A percentile compares a stretch with the other conserved stretches of the same genome.
Evolutionary conservation across 2,797 vertebrate genomes (phyloP).

Genomic region (Enteromius thamalakanensis): DNA sequence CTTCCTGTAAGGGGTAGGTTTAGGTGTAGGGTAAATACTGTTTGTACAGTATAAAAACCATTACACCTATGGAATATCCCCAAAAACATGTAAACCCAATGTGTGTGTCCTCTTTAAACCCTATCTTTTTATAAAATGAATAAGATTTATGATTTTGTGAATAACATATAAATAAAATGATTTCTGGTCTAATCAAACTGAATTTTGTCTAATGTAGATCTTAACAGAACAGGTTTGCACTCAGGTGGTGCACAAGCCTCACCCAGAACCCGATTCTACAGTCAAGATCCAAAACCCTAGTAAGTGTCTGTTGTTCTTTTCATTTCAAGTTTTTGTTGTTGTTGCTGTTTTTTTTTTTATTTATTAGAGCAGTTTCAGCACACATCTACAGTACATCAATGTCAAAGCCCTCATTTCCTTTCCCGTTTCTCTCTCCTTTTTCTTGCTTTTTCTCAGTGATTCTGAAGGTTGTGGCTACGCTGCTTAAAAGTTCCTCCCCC

Average conservation of each 20-base stretch:
- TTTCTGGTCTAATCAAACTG: background rate
- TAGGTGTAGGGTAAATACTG: no score
- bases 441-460: conserved; percentile 84
- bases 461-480: conserved; percentile 96
- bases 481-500: conserved; percentile 94
- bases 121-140: background rate
- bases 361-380: background rate
- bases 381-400: background rate
- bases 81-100: no score
- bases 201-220: conserved; percentile 77
- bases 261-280: conserved; percentile 96
- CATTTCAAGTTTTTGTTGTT: background rate
- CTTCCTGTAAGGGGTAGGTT: no score
- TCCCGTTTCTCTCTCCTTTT: background rate
- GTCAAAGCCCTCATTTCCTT: background rate
- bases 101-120: background rate
- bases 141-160: background rate
- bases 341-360: no score
- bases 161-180: background rate
- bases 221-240: conserved; percentile 99
- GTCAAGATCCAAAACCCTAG: conserved; percentile 99
- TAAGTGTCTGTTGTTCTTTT: conserved; percentile 71
- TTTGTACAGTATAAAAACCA: no score
- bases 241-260: conserved; percentile 98
- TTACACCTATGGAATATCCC: no score